Base-by-base conservation (phyloP, 2,113 vertebrate species). In the Mobula birostris region DNA sequence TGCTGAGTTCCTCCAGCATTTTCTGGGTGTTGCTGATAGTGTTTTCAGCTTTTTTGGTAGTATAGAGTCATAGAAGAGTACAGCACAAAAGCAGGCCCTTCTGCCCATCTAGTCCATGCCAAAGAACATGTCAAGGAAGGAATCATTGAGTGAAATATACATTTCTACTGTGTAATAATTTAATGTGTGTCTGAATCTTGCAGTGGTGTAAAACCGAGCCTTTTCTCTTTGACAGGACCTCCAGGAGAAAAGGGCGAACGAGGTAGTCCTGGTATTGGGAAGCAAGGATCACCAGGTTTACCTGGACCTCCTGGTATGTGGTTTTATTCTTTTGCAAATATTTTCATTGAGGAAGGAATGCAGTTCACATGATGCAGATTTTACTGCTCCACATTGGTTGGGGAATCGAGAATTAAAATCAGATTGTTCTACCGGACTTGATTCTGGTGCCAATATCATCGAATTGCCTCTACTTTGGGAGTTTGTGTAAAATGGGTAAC, bases 181-280 rank as follows among this genome's bases (percentile, higher is more conserved):
- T 66, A 66, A 5, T 61, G 58, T n/a, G 29, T 32, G 15, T 68
- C 63, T 90, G 85, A 90, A 7, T 17, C 5, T 66, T 32, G 32
- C 61, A 66, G 14, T 66, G 27, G 15, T 88, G 7, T 24, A 83
- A 24, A 48, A 56, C 11, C 14, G 19, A 4, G 21, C 29, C 19
- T 74, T 14, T 17, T 32, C 24, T 74, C 36, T 12, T 21, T 56
- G 94, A 14, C 96, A 99, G 99, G 98, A 94, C 95, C 96, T 19
- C 94, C 97, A 40, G 99, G 99, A 96, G 98, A 99, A 96, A 99
- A 99, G 94, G 99, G 99, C 0, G 99, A 99, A 82, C 97, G 98
- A 95, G 99, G 97, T 80, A 56, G 70, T 82, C 58, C 96, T 36
- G 97, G 97, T 15, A 96, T 96, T 32, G 98, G 98, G 95, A 97